phyloP scores from a whole-genome alignment of 2,888 invertebrate species.

The Iselma pallidipennis region DNA sequence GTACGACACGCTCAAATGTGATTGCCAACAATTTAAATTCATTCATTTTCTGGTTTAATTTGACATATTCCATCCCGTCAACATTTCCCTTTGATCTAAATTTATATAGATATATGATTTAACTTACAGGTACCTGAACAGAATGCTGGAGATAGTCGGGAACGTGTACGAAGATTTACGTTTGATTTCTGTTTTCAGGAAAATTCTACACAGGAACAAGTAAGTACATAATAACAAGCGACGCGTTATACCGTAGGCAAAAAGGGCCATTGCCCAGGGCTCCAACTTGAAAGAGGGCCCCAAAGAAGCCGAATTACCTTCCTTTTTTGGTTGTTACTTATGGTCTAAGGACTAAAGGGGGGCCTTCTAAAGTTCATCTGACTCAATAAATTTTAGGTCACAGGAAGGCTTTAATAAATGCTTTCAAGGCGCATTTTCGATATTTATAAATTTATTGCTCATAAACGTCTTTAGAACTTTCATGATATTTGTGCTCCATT shows the following conservation, averaged over 20 bases:
- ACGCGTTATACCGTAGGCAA: too few relatives aligned
- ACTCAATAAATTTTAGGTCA: too few relatives aligned
- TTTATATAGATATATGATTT: constrained; percentile 12
- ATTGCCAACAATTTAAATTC: constrained; percentile 9
- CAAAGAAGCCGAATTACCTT: constrained; percentile 8
- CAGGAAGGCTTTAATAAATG: too few relatives aligned
- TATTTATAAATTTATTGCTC: too few relatives aligned
- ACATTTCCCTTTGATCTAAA: constrained; percentile 36
- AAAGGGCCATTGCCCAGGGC: too few relatives aligned
- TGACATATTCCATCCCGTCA: constrained; percentile 25
- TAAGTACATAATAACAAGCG: constrained; percentile 46
- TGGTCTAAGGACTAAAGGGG: constrained; percentile 7
- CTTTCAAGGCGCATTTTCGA: too few relatives aligned
- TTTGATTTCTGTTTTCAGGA: constrained; percentile 70
- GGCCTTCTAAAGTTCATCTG: too few relatives aligned
- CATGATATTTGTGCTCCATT: too few relatives aligned
- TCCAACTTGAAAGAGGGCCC: too few relatives aligned
- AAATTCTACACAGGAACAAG: constrained; percentile 56
- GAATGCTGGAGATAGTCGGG: constrained; percentile 70
- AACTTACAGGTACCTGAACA: constrained; percentile 62
- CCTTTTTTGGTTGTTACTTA: constrained; percentile 2
- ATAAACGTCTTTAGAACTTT: too few relatives aligned
- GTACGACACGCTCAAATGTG: neutral
- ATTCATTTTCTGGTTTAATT: constrained; percentile 27
- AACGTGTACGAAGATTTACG: constrained; percentile 64